A percentile compares a stretch with the other conserved stretches of the same genome.
Evolutionary conservation across 1,140 invertebrate genomes (phyloP).

Genomic region (Uloborus diversus): DNA sequence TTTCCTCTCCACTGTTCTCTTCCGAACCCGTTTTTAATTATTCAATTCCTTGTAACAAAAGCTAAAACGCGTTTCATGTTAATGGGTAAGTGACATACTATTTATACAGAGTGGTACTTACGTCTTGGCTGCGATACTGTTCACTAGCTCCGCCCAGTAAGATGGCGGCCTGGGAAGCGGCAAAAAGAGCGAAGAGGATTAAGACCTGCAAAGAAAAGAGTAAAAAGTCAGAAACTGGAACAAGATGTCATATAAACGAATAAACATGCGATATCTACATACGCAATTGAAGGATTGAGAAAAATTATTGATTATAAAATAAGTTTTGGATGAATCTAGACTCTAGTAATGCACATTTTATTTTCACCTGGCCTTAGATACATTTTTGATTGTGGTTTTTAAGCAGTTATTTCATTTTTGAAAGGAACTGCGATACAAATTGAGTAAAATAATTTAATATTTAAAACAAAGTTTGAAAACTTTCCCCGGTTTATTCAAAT

Average conservation of each 20-base stretch:
- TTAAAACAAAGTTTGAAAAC: too few species aligned
- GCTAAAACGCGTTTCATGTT: background rate
- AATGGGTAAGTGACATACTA: background rate
- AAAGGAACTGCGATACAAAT: background rate
- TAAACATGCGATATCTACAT: background rate
- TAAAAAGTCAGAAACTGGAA: background rate
- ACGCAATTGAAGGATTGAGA: background rate
- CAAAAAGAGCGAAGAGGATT: conserved; percentile 53
- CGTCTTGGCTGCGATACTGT: conserved; percentile 54
- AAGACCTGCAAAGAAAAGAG: conserved; percentile 13
- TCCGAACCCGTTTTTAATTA: too few species aligned
- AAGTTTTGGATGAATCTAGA: background rate
- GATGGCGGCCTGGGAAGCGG: conserved; percentile 47
- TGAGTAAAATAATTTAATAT: too few species aligned
- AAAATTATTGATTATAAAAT: too few species aligned
- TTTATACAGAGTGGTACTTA: conserved; percentile 16
- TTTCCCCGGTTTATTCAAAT: too few species aligned
- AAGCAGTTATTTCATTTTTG: background rate
- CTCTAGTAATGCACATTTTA: background rate
- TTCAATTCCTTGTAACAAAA: too few species aligned
- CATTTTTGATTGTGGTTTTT: too few species aligned
- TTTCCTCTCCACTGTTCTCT: too few species aligned
- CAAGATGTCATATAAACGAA: background rate
- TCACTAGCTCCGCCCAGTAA: conserved; percentile 46
- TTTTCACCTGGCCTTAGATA: too few species aligned